These are phyloP conservation scores for Drosophila insularis DNA, from an alignment of 1,140 invertebrate species.

Conservation along the genomic window DNA sequence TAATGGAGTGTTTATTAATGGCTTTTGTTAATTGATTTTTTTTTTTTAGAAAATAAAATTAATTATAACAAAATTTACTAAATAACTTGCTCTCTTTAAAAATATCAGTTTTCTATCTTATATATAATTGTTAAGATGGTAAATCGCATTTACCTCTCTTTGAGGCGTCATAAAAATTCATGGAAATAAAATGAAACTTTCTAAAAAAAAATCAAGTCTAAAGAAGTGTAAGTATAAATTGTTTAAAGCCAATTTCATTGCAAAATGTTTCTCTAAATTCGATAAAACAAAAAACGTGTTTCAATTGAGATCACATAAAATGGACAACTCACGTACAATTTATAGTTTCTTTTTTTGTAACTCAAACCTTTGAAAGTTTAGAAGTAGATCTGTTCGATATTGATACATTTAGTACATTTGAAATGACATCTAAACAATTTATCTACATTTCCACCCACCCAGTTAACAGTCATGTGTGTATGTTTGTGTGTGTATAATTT, in stretches of 20 bases:
- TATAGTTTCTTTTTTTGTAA: background rate
- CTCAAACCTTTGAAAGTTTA: background rate
- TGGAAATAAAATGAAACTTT: background rate
- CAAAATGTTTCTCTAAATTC: no score
- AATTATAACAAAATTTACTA: slow-evolving; percentile 7
- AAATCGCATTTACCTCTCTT: background rate
- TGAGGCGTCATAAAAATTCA: background rate
- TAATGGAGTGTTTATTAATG: slow-evolving; percentile 1
- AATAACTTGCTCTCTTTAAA: no score
- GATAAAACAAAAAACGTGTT: no score
- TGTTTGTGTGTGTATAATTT: slow-evolving; percentile 1
- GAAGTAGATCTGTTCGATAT: background rate
- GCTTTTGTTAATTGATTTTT: slow-evolving; percentile 11
- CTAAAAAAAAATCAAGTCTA: background rate
- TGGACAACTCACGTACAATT: background rate
- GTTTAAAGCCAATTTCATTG: background rate
- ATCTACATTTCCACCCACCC: slow-evolving; percentile 2
- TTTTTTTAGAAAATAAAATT: slow-evolving; percentile 16
- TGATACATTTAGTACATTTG: background rate
- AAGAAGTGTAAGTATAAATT: background rate
- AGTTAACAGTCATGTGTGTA: background rate
- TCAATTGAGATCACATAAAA: no score
- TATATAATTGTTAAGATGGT: no score
- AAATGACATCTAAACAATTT: background rate
- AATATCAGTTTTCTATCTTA: no score